Percentiles rank a stretch among this genome's conserved stretches.
phyloP scores from a whole-genome alignment of 2,888 invertebrate genomes.

The Bedellia somnulentella region DNA sequence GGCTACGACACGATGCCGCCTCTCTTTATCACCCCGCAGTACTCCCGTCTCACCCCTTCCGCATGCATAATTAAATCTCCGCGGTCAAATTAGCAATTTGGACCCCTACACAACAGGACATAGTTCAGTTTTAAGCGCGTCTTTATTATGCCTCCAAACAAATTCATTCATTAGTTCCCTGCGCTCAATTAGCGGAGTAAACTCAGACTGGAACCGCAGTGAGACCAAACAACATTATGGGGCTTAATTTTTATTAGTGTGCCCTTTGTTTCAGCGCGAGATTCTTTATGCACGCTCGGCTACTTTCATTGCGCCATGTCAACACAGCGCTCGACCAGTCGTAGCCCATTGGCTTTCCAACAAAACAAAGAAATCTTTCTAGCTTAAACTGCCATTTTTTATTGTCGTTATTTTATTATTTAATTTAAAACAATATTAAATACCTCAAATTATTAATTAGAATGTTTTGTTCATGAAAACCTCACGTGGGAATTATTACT shows the following conservation, averaged over 20 bases:
- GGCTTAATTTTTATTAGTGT: slow-evolving; percentile 4
- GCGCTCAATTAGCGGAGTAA: slow-evolving; percentile 35
- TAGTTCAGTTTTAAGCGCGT: slow-evolving; percentile 46
- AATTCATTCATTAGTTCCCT: slow-evolving; percentile 47
- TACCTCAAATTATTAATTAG: too few species aligned
- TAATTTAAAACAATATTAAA: too few species aligned
- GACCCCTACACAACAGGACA: slow-evolving; percentile 44
- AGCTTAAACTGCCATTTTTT: too few species aligned
- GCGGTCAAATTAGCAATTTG: slow-evolving; percentile 58
- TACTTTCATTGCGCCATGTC: too few species aligned
- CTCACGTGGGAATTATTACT: too few species aligned
- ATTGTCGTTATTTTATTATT: too few species aligned
- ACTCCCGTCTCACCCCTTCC: neutral
- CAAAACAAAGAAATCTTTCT: too few species aligned
- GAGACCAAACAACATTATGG: neutral
- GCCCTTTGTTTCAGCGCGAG: slow-evolving; percentile 1
- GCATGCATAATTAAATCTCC: slow-evolving; percentile 60
- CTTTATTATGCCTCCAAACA: slow-evolving; percentile 41
- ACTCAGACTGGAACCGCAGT: slow-evolving; percentile 12
- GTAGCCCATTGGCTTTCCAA: too few species aligned
- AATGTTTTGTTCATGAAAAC: too few species aligned
- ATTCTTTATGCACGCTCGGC: too few species aligned
- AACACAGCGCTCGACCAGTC: too few species aligned
- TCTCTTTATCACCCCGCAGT: slow-evolving; percentile 43
- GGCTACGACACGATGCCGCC: slow-evolving; percentile 48